phyloP scores from a whole-genome alignment of 2,797 vertebrate species.

The Trachops cirrhosus region DNA sequence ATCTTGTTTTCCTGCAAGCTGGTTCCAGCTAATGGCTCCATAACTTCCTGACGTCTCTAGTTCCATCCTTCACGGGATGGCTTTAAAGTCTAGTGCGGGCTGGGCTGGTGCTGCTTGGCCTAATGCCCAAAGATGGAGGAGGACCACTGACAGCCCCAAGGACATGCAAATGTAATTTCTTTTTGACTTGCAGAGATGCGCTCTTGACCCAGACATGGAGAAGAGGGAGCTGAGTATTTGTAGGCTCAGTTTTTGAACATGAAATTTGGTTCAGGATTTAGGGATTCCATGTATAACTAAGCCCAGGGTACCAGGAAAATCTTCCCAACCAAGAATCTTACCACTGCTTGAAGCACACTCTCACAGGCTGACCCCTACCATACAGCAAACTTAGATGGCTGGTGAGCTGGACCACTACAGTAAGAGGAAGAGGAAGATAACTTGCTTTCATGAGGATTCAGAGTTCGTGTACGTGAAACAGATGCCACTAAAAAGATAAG shows the following conservation, averaged over 20 bases:
- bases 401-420: neutral
- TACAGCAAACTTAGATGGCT: neutral
- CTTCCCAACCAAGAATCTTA: neutral
- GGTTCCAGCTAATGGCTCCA: neutral
- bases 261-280: neutral
- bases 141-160: neutral
- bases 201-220: neutral
- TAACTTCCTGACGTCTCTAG: neutral
- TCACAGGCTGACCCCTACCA: neutral
- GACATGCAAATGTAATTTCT: neutral
- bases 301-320: neutral
- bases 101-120: neutral
- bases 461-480: neutral
- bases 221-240: neutral
- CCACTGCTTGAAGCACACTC: no score
- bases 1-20: neutral
- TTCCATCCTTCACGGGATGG: neutral
- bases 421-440: neutral
- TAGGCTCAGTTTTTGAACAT: neutral
- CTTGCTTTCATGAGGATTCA: neutral
- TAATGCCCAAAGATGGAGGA: neutral
- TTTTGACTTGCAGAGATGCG: neutral
- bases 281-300: neutral
- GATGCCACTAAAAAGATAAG: neutral
- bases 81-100: neutral